Conservation (phyloP, 2,888 invertebrate genomes). For the Himalopsyche japonica region DNA sequence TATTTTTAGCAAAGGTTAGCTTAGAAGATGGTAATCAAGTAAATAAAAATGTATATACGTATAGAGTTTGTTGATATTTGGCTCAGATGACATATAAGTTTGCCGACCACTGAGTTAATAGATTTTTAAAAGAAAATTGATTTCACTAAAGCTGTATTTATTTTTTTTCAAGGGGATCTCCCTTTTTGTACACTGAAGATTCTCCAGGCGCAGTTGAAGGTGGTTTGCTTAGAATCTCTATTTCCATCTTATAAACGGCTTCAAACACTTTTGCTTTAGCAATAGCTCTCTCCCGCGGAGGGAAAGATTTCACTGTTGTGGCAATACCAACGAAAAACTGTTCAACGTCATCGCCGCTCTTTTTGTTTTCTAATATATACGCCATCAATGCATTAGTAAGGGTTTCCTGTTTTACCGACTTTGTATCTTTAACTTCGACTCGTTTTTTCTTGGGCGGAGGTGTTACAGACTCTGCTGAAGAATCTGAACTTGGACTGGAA, state of each 20-base stretch:
- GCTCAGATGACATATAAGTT: too few relatives aligned
- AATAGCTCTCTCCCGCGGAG: slow-evolving; percentile 39
- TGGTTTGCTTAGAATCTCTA: slow-evolving; percentile 37
- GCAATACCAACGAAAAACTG: slow-evolving; percentile 38
- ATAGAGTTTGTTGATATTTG: too few relatives aligned
- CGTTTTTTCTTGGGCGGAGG: not conserved
- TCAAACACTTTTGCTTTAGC: slow-evolving; percentile 41
- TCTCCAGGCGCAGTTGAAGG: not conserved
- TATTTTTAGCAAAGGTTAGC: too few relatives aligned
- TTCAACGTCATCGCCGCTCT: slow-evolving; percentile 36
- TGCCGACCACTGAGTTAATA: too few relatives aligned
- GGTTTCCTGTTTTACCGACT: slow-evolving; percentile 12
- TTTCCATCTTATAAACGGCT: slow-evolving; percentile 41
- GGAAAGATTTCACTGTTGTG: slow-evolving; percentile 39
- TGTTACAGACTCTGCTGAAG: not conserved
- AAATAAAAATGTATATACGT: too few relatives aligned
- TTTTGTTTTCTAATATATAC: slow-evolving; percentile 38
- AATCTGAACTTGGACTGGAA: not conserved
- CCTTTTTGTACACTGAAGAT: not conserved
- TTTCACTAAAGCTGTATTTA: too few relatives aligned
- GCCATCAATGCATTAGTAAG: slow-evolving; percentile 37
- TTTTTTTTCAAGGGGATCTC: too few relatives aligned
- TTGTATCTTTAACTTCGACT: not conserved
- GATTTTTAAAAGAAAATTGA: too few relatives aligned
- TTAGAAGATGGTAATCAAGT: too few relatives aligned